Evolutionary conservation across 2,113 vertebrate species (phyloP).

Genomic region (Trichomycterus rosablanca): DNA sequence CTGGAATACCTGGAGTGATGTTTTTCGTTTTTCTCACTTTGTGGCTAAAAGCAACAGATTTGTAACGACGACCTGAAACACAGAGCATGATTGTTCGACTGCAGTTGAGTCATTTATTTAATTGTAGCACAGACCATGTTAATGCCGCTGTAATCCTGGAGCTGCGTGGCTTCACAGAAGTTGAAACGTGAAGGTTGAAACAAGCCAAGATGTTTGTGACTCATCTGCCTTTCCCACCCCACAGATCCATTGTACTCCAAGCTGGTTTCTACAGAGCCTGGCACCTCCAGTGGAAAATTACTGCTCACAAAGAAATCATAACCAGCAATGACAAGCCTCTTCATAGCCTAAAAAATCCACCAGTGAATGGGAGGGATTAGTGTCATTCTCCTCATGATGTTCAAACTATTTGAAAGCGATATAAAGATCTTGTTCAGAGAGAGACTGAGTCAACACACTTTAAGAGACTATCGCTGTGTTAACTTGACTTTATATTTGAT

Average conservation of each 20-base stretch:
- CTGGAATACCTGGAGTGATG: too few relatives aligned
- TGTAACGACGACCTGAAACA: background rate
- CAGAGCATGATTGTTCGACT: slow-evolving; percentile 14
- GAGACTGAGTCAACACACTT: too few relatives aligned
- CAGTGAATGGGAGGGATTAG: slow-evolving; percentile 7
- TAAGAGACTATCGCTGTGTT: too few relatives aligned
- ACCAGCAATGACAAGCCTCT: slow-evolving; percentile 25
- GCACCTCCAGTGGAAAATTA: slow-evolving; percentile 23
- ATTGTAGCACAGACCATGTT: slow-evolving; percentile 15
- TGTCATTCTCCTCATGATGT: slow-evolving; percentile 17
- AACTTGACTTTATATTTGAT: too few relatives aligned
- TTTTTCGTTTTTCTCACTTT: background rate
- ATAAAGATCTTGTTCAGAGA: background rate
- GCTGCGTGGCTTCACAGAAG: slow-evolving; percentile 30
- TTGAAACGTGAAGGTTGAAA: background rate
- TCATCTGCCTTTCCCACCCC: slow-evolving; percentile 25
- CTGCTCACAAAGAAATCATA: slow-evolving; percentile 15
- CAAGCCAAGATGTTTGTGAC: slow-evolving; percentile 34
- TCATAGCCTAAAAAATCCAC: slow-evolving; percentile 16
- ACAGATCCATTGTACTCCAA: slow-evolving; percentile 55
- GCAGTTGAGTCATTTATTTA: slow-evolving; percentile 9
- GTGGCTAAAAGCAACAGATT: background rate
- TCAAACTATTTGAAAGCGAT: slow-evolving; percentile 17
- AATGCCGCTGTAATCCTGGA: slow-evolving; percentile 15
- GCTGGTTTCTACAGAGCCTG: slow-evolving; percentile 29